Evolutionary conservation across 1,140 invertebrate species (phyloP), one percentile per base, ranked within the genome.

Genomic region (Sweltsa coloradensis): DNA sequence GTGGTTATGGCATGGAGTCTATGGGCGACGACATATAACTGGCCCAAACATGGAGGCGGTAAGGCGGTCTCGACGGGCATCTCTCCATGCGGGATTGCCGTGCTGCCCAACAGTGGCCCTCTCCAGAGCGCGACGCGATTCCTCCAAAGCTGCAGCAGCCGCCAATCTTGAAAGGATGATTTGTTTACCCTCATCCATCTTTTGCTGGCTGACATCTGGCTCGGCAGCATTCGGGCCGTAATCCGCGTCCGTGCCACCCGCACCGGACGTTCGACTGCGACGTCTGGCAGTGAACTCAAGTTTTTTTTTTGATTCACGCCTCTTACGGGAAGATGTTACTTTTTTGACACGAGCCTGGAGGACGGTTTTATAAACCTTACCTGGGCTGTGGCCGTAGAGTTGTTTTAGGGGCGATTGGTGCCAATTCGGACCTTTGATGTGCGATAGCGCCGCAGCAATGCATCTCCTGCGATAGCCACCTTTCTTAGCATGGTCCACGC

Each of bases 41-140:
- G 18, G 19, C 7, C 41, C 41, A 42, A 42, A 42, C 14, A 21
- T 4, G 7, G 41, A 42, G 14, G 41, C 41, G 14, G 41, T 42
- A 14, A 42, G 41, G 7, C 22, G 18, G 14, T 42, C 14, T 23
- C 14, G 16, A n/a, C 41, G 18, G 7, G 18, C 41, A 22, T 42
- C 41, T 21, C 25, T n/a, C 18, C 23, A 42, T 42, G 14, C 24
- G 7, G 19, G 14, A 23, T 42, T 42, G 4, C 24, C 24, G n/a
- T 42, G 41, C 23, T 42, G 41, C 14, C 41, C 41, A 9, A 18
- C 25, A 21, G 41, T 21, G 16, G 41, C 22, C 5, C 19, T n/a
- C 25, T 42, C 22, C 5, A 42, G 41, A 25, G 18, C 23, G 18
- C 25, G 14, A 16, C 23, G 19, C 25, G 18, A 16, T 7, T 25